Conservation (phyloP, 2,797 vertebrate species). For the Oreortyx pictus region DNA sequence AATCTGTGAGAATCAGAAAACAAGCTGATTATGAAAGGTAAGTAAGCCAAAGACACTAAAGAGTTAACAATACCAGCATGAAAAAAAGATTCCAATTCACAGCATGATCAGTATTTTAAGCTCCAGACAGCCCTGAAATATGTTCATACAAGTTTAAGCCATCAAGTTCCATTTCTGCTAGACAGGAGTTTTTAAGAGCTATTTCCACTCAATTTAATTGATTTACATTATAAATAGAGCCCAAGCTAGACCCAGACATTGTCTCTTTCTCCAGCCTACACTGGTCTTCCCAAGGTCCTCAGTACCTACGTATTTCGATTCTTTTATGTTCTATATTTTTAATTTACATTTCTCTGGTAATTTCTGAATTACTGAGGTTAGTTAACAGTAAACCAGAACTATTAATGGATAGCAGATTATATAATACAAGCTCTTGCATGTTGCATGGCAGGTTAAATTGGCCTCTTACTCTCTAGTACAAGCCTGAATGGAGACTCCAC, state of each 20-base stretch:
- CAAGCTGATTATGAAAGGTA: background rate
- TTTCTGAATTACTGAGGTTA: slow-evolving; percentile 11
- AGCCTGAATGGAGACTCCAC: slow-evolving; percentile 55
- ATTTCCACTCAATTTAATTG: slow-evolving; percentile 55
- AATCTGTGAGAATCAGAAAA: slow-evolving; percentile 24
- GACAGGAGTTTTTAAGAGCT: slow-evolving; percentile 35
- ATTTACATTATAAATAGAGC: slow-evolving; percentile 51
- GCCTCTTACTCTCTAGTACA: slow-evolving; percentile 40
- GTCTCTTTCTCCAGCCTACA: background rate
- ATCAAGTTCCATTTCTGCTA: slow-evolving; percentile 43
- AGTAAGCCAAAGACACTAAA: background rate
- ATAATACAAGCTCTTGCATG: background rate
- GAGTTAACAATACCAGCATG: slow-evolving; percentile 22
- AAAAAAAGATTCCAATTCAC: background rate
- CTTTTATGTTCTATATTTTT: background rate
- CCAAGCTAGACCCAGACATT: background rate
- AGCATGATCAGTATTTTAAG: slow-evolving; percentile 28
- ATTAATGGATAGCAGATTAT: background rate
- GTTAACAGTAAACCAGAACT: background rate
- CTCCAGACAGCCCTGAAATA: slow-evolving; percentile 35
- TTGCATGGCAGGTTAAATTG: slow-evolving; percentile 27
- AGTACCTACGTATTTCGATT: background rate
- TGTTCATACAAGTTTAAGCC: slow-evolving; percentile 38
- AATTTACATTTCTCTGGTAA: slow-evolving; percentile 17
- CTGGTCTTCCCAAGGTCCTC: background rate